Evolutionary conservation across 1,140 invertebrate genomes (phyloP), one percentile per base, ranked within the genome.

Genomic region (Diabrotica undecimpunctata): DNA sequence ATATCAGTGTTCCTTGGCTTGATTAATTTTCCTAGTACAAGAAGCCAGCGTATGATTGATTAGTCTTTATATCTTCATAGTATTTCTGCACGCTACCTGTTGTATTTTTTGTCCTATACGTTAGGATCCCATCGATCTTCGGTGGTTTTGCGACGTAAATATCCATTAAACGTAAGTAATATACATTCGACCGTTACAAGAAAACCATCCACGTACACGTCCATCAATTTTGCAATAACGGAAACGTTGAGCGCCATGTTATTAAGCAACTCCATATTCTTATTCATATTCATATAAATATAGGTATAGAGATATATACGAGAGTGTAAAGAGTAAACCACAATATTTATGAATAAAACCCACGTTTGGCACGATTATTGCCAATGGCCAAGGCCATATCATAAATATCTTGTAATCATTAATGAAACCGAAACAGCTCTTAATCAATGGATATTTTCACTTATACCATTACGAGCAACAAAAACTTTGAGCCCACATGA

Each of bases 341-440:
- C 41, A 46, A 46, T 46, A 46, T 46, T 46, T 46, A 46, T 46
- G 41, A 46, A 46, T 46, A 46, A 46, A 46, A 46, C 41, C 41
- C 41, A 46, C 41, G 41, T 46, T 46, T 46, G 41, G 41, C 41
- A 46, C 41, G 41, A 46, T 46, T 46, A 46, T 46, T n/a, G 41
- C 41, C 41, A 46, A 46, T 46, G 41, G n/a, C 41, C 41, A 46
- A 46, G 41, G 41, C 41, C 41, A 46, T 46, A 46, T 46, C 41
- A 46, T 46, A 46, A 46, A 46, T 46, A 46, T 46, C 41, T 8
- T n/a, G n/a, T 46, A 46, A 46, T 46, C 41, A 46, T 46, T 46
- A 46, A 46, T 46, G 41, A 46, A 46, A 46, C 41, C 41, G 41
- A 46, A 46, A 46, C 41, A 46, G n/a, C n/a, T 46, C 8, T 46